Evolutionary conservation across 1,140 invertebrate species (phyloP), one percentile per base, ranked within the genome.

Genomic region (Lepidurus apus): DNA sequence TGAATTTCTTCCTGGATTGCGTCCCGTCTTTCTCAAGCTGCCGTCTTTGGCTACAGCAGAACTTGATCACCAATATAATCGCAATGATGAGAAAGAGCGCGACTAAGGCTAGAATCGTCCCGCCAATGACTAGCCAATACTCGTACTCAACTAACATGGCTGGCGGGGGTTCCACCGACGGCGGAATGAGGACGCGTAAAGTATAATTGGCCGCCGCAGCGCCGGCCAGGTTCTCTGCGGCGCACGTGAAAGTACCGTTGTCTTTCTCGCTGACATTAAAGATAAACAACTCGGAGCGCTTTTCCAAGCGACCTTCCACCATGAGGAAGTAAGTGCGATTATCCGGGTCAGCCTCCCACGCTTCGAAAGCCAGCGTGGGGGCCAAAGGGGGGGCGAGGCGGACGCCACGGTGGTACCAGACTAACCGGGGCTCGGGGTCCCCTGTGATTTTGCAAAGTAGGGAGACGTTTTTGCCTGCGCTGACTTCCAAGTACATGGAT

Each of bases 201-300:
- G 93, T 93, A 78, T 93, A 92, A 82, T 95, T 95, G 2, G 91
- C 89, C 78, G 89, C 88, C 0, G 89, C 87, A 76, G 86, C 89
- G 17, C 94, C 94, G 0, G 93, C 94, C 7, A 90, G 89, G 82
- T 96, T 95, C 82, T 93, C 91, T 0, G 93, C 93, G 1, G 91
- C 85, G 83, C 93, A 95, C 0, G 90, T 88, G 82, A 93, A 95
- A 5, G 90, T 92, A 4, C 93, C 93, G 81, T 94, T 93, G 79
- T 93, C 91, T 79, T 91, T 91, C 53, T 87, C 87, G 42, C 89
- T 91, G 26, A 91, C 88, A 83, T 93, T 92, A 80, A 90, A 90
- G 81, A 93, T 92, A 82, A 91, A 90, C 42, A 93, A 86, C 84
- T 93, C 91, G 82, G 91, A 92, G 79, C 88, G 89, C 84, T 92